Evolutionary conservation across 35 echinoderm and acorn worm genomes (phyloP), one percentile per base, ranked within the genome.

Genomic region (Nesometra sesokonis): DNA sequence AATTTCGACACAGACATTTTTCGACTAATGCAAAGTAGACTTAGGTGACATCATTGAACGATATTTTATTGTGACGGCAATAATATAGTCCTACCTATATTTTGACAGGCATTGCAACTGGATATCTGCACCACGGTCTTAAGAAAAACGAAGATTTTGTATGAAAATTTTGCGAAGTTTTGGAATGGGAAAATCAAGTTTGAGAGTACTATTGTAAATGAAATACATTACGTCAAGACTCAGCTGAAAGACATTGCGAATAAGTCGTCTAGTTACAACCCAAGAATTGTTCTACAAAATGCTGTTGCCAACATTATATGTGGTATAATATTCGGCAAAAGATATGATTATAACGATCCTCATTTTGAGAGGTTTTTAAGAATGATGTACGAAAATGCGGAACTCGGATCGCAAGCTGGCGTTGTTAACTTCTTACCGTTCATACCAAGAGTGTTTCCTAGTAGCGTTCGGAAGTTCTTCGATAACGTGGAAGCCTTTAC

Each of bases 371-470:
- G 33, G n/a, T 83, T 92, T 57, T 79, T 92, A 0, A 35, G 47
- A 2, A 33, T 88, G 0, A 15, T 92, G 8, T 35, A 46, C 27
- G 43, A 77, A 30, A 82, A 33, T 30, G 9, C 88, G 5, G 86
- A 92, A 47, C 33, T 83, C 1, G 37, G 30, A 30, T 77, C 47
- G 17, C 47, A 77, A 5, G 46, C 85, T 33, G 81, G 79, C 36
- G 90, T 52, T 19, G 17, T 78, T 33, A 47, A 43, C 23, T 88
- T 91, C 36, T 32, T 94, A 32, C 82, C 80, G 0, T 82, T 88
- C 31, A 79, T 90, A n/a, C n/a, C n/a, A 82, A 94, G 88, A 57
- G 91, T 89, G 36, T 36, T 94, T 8, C 93, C 93, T 2, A 19
- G 52, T 13, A 67, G 52, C 23, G 52, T 5, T 67, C 23, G 52